Base-by-base conservation (phyloP, 37 sponge, comb jelly and placozoan genomes). In the Beroe forskalii region DNA sequence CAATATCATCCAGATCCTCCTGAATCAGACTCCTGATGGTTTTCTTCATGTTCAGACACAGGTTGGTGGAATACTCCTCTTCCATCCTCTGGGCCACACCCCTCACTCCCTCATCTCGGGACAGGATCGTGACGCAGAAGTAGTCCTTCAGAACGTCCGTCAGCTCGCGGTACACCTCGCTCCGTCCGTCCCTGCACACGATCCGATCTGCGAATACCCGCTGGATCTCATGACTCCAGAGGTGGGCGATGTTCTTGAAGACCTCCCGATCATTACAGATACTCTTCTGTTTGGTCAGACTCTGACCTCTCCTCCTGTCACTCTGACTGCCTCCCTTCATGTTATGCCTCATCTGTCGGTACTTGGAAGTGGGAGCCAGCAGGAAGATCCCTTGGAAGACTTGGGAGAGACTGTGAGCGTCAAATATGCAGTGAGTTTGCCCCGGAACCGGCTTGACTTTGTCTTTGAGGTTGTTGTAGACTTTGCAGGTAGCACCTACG, bases 371-470 rank as follows among this genome's bases (percentile, higher is more conserved):
- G 44, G 86, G 86, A 1, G 86, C 28, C 38, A 80, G 86, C 44
- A 80, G 86, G 86, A 80, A 80, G 43, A 80, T 44, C 12, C 86
- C 86, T 30, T 80, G 86, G 48, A 80, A 80, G 4, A 80, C 55
- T 27, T 80, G 86, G n/a, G 86, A 80, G 24, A 80, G 86, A 20
- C 48, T 22, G 55, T 80, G 86, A 25, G 86, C 86, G 55, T 80
- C 86, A 23, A 80, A 80, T n/a, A 80, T 80, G 27, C 55, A 80
- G 55, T 80, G 86, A 44, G 86, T 80, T 12, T 23, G n/a, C 3
- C 86, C 86, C 30, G 86, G 86, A 1, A 80, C 24, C 30, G 86
- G 86, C 22, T 80, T 80, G 17, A 80, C 1, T 22, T 23, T 44
- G 6, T 80, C 55, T 24, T 80, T 80, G 28, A 80, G 44, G 55